These are phyloP conservation scores for Epizoanthus stellaris DNA, from an alignment of 92 coral and sea anemone genomes.

Conservation along the genomic window DNA sequence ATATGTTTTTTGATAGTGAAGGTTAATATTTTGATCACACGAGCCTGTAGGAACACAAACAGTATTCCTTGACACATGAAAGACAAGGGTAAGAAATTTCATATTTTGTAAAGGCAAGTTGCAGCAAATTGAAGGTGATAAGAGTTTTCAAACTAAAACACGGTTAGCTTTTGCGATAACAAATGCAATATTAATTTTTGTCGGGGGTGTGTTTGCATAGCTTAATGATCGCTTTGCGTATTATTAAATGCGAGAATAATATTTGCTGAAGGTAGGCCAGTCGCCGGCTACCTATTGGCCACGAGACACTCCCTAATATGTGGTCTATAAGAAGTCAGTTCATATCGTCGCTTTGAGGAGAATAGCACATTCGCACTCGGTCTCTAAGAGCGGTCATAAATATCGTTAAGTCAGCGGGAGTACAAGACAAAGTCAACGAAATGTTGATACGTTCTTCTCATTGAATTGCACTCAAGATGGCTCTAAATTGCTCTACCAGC, in stretches of 20 bases:
- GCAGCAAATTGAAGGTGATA: too few species aligned
- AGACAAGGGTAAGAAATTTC: not conserved
- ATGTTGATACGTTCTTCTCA: too few species aligned
- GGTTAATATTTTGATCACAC: not conserved
- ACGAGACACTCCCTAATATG: not conserved
- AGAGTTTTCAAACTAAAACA: too few species aligned
- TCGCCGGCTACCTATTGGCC: not conserved
- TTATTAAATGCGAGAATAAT: slow-evolving; percentile 27
- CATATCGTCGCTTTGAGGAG: not conserved
- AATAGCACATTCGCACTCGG: not conserved
- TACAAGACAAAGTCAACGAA: not conserved
- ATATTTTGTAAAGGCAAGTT: too few species aligned
- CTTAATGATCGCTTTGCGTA: slow-evolving; percentile 1
- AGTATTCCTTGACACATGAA: not conserved
- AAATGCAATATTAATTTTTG: not conserved
- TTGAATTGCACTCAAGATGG: not conserved
- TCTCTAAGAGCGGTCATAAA: not conserved
- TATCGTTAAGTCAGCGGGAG: not conserved
- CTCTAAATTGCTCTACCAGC: slow-evolving; percentile 10
- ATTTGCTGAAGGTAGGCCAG: slow-evolving; percentile 7
- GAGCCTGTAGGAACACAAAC: not conserved
- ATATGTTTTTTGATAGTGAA: not conserved
- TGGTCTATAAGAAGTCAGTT: not conserved
- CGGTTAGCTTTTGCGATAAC: too few species aligned
- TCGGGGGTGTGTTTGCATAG: not conserved